A percentile compares a stretch with the other conserved stretches of the same genome.
These are phyloP conservation scores for Stenchaetothrips biformis DNA, from an alignment of 2,888 invertebrate species.

Conservation along the genomic window DNA sequence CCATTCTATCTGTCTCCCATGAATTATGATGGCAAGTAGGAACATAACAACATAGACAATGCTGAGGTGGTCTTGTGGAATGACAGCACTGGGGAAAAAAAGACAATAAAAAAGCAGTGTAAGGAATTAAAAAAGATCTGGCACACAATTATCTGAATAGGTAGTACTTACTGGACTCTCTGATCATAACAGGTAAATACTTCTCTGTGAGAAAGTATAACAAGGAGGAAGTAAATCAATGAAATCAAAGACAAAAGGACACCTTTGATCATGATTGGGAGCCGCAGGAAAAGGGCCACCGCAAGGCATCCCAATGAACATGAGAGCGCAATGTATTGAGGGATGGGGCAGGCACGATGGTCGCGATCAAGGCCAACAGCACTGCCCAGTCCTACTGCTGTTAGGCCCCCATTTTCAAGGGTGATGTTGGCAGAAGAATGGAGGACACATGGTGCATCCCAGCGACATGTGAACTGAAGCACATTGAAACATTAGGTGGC, in stretches of 20 bases:
- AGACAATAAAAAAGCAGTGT: constrained; percentile 24
- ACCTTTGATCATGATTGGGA: constrained; percentile 79
- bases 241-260: constrained; percentile 72
- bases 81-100: constrained; percentile 53
- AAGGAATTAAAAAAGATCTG: not conserved
- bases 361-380: constrained; percentile 45
- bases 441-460: constrained; percentile 49
- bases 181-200: constrained; percentile 78
- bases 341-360: constrained; percentile 76
- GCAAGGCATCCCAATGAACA: constrained; percentile 79
- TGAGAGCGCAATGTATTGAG: constrained; percentile 80
- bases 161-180: constrained; percentile 62
- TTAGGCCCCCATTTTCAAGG: not conserved
- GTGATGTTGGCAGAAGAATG: constrained; percentile 42
- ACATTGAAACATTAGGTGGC: constrained; percentile 19
- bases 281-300: constrained; percentile 75
- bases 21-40: constrained; percentile 75
- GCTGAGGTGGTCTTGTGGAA: constrained; percentile 73
- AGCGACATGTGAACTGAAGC: constrained; percentile 60
- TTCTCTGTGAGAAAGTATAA: constrained; percentile 72
- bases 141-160: constrained; percentile 25
- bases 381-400: constrained; percentile 2
- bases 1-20: constrained; percentile 77
- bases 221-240: constrained; percentile 71
- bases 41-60: constrained; percentile 77